Evolutionary conservation across 2,888 invertebrate species (phyloP).

Genomic region (Elgonia sp.): DNA sequence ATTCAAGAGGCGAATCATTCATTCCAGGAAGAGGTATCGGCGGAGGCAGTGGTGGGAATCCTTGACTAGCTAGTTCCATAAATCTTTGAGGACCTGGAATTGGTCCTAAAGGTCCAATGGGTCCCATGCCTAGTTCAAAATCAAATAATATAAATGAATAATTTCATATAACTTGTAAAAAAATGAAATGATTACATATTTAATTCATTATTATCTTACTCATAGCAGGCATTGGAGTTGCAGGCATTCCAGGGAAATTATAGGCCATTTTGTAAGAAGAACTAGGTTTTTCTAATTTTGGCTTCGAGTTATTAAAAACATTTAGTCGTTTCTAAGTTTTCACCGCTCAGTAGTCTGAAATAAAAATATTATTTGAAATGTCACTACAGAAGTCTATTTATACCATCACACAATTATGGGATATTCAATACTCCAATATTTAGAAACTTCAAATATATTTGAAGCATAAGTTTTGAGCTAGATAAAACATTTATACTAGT

Average conservation of each 20-base stretch:
- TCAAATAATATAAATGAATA: background rate
- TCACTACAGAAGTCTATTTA: slow-evolving; percentile 3
- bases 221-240: slow-evolving; percentile 85
- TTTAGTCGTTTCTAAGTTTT: slow-evolving; percentile 1
- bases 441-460: background rate
- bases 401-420: background rate
- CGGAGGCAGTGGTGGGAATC: slow-evolving; percentile 85
- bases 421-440: too few relatives aligned
- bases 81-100: slow-evolving; percentile 85
- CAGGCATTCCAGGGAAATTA: slow-evolving; percentile 86
- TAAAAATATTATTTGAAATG: background rate
- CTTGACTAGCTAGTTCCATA: slow-evolving; percentile 85
- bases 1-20: slow-evolving; percentile 90
- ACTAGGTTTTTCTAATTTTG: slow-evolving; percentile 17
- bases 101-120: slow-evolving; percentile 84
- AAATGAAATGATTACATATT: background rate
- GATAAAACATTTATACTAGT: too few relatives aligned
- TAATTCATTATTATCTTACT: slow-evolving; percentile 81
- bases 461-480: too few relatives aligned
- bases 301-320: slow-evolving; percentile 10
- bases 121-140: slow-evolving; percentile 83
- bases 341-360: slow-evolving; percentile 16
- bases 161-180: background rate
- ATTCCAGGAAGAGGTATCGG: slow-evolving; percentile 87
- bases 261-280: slow-evolving; percentile 83